Percentiles rank a stretch among this genome's conserved stretches.
Evolutionary conservation across 2,888 invertebrate species (phyloP).

Genomic region (Neria commutata): DNA sequence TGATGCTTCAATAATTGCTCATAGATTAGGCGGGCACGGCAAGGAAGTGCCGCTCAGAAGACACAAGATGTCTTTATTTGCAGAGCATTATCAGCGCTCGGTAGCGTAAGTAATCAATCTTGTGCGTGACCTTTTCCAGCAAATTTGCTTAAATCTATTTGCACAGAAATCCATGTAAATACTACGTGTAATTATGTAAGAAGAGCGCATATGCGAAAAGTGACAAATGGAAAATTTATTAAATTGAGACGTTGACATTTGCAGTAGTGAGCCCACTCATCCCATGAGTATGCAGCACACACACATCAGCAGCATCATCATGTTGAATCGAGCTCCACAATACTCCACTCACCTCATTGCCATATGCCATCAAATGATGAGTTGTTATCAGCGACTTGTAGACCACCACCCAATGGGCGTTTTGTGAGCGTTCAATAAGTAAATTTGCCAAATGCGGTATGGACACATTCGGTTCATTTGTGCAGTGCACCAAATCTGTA

Average conservation of each 20-base stretch:
- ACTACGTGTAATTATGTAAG: neutral
- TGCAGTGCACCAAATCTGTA: slow-evolving; percentile 98
- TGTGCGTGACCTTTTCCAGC: neutral
- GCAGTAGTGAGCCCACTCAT: no score
- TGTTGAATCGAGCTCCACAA: no score
- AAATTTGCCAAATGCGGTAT: slow-evolving; percentile 99
- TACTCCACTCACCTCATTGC: slow-evolving; percentile 91
- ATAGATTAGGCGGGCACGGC: no score
- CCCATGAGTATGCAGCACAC: no score
- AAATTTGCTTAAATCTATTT: neutral
- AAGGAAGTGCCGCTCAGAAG: no score
- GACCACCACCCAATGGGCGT: slow-evolving; percentile 98
- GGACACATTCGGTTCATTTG: slow-evolving; percentile 99
- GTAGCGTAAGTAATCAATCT: slow-evolving; percentile 36
- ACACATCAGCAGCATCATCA: neutral
- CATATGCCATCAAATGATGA: slow-evolving; percentile 99
- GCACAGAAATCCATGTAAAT: no score
- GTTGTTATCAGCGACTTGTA: slow-evolving; percentile 98
- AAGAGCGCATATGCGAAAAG: neutral
- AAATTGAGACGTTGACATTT: neutral
- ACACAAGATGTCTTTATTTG: neutral
- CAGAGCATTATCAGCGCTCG: neutral
- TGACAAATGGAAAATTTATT: neutral
- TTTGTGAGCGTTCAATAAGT: slow-evolving; percentile 96
- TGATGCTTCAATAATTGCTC: no score